phyloP scores from a whole-genome alignment of 2,797 vertebrate species.

The Monodelphis domestica region DNA sequence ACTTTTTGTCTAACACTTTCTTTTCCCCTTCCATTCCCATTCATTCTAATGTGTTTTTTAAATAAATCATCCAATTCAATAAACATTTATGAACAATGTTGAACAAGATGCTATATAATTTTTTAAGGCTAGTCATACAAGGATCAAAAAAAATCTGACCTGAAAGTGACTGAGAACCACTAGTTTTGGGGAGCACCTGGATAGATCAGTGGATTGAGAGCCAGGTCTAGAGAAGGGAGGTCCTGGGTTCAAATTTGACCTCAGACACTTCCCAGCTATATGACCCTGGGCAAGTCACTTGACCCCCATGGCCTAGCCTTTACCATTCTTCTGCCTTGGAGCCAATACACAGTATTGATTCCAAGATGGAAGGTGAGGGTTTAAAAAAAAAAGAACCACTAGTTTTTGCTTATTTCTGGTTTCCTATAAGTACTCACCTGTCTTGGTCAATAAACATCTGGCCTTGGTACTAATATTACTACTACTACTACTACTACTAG shows the following conservation, averaged over 20 bases:
- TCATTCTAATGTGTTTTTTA: not conserved
- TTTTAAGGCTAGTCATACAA: not conserved
- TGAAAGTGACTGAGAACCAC: not conserved
- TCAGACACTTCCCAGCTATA: too few relatives aligned
- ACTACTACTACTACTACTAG: not conserved
- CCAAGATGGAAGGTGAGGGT: too few relatives aligned
- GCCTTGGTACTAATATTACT: not conserved
- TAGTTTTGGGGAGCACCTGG: too few relatives aligned
- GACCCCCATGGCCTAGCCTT: too few relatives aligned
- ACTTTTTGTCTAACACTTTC: not conserved
- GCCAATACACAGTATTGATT: too few relatives aligned
- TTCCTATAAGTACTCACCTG: not conserved
- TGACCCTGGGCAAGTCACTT: too few relatives aligned
- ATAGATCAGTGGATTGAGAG: too few relatives aligned
- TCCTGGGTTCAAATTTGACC: too few relatives aligned
- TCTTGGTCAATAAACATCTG: not conserved
- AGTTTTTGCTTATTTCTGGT: not conserved
- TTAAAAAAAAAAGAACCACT: too few relatives aligned
- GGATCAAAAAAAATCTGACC: not conserved
- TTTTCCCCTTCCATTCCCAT: not conserved
- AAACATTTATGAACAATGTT: not conserved
- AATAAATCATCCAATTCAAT: not conserved
- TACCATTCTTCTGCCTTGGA: too few relatives aligned
- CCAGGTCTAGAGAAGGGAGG: too few relatives aligned
- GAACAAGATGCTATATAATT: not conserved